Evolutionary conservation across 2,797 vertebrate genomes (phyloP).

Genomic region (Schizopygopsis malacanthus): DNA sequence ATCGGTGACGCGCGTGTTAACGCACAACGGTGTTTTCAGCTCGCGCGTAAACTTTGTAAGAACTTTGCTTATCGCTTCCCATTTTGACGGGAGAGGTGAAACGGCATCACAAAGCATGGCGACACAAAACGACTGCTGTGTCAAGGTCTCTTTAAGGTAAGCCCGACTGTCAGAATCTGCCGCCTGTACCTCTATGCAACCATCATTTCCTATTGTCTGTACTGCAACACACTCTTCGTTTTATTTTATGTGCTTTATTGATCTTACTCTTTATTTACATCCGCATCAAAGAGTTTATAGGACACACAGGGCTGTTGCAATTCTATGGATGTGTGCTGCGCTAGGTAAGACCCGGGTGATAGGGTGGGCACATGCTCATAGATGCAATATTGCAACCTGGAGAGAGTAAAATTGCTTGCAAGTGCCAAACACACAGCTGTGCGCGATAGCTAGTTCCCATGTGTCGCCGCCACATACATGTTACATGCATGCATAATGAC

Average conservation of each 20-base stretch:
- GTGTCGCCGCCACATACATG: not conserved
- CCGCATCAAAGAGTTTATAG: conserved; percentile 3
- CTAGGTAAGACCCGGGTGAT: conserved; percentile 24
- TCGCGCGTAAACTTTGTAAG: conserved; percentile 37
- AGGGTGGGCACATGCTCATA: not conserved
- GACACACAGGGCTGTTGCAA: not conserved
- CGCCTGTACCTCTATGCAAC: not conserved
- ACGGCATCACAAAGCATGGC: conserved; percentile 79
- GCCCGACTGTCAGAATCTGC: conserved; percentile 50
- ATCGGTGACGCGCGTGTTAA: conserved; percentile 55
- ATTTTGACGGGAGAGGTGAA: conserved; percentile 32
- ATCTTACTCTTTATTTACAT: not conserved
- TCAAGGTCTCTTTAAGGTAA: conserved; percentile 95
- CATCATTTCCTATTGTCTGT: not conserved
- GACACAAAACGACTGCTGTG: conserved; percentile 87
- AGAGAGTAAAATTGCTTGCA: not conserved
- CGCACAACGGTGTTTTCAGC: conserved; percentile 47
- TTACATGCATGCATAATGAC: conserved; percentile 4
- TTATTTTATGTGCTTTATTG: not conserved
- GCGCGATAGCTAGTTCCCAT: not conserved
- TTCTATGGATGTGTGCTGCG: conserved; percentile 64
- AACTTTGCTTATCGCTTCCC: conserved; percentile 45
- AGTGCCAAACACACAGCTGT: not conserved
- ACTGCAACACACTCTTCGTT: not conserved
- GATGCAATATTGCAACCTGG: not conserved